Evolutionary conservation across 2,113 vertebrate species (phyloP), one percentile per base, ranked within the genome.

Genomic region (Proterorhinus semilunaris): DNA sequence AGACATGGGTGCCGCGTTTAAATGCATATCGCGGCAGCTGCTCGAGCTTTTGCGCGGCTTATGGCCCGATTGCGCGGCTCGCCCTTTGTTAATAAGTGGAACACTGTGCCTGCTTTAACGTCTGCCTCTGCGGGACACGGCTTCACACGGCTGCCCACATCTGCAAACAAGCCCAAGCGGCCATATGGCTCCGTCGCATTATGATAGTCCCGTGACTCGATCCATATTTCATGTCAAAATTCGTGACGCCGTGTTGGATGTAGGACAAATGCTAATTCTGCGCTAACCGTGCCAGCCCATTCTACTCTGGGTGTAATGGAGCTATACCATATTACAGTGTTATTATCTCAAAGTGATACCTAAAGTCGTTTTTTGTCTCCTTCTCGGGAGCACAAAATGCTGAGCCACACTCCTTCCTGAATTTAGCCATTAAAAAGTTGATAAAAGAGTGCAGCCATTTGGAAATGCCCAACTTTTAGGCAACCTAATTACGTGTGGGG

Each of bases 71-170:
- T 48, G 9, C 48, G 45, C 10, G 3, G 8, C n/a, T 7, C n/a
- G 15, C 51, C n/a, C 12, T 7, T 10, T 10, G 10, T 7, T 47
- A 63, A 48, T 63, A 63, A 63, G 16, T 63, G 45, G n/a, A 48
- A 63, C 45, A 21, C 17, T 63, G n/a, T 6, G 62, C n/a, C 10
- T 5, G 44, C 57, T 55, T 55, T 67, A n/a, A 10, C 1, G 68
- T 50, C 74, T 51, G 69, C 8, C 27, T 49, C 21, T 65, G 10
- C 17, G 21, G n/a, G 46, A 65, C 10, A 27, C 45, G 70, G 11
- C 47, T 10, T 27, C 10, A 7, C 7, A 7, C n/a, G 36, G 8
- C 42, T 17, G 7, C 43, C 42, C 2, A 47, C 54, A 17, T 21
- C 8, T 50, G 42, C 53, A 72, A 9, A 63, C 16, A 12, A 50